Evolutionary conservation across 1,140 invertebrate species (phyloP).

Genomic region (Aporrectodea caliginosa): DNA sequence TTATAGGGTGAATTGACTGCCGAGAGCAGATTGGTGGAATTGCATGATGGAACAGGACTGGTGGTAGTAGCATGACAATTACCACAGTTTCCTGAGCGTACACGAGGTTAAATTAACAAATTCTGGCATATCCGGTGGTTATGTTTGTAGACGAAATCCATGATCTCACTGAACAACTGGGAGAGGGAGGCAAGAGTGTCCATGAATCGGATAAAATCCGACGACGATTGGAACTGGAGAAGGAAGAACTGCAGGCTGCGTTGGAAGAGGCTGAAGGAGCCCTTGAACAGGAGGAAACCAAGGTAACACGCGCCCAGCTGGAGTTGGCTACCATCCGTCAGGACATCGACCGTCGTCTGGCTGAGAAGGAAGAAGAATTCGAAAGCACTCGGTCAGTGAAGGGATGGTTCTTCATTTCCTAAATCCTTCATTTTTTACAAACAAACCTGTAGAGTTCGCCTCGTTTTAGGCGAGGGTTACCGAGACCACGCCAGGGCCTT

Average conservation of each 20-base stretch:
- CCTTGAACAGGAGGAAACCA: slow-evolving; percentile 75
- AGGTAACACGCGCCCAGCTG: slow-evolving; percentile 84
- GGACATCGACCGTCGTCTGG: slow-evolving; percentile 96
- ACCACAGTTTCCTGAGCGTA: no score
- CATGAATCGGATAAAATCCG: slow-evolving; percentile 98
- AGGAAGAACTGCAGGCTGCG: slow-evolving; percentile 97
- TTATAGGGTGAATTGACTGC: no score
- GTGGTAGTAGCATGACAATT: no score
- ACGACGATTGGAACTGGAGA: slow-evolving; percentile 96
- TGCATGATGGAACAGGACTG: no score
- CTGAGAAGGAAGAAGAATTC: slow-evolving; percentile 99
- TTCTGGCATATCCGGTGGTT: no score
- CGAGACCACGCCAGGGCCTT: no score
- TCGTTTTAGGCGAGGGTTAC: no score
- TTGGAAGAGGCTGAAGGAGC: slow-evolving; percentile 98
- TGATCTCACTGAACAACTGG: slow-evolving; percentile 96
- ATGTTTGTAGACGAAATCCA: slow-evolving; percentile 84
- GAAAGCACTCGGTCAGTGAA: slow-evolving; percentile 85
- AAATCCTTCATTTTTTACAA: no score
- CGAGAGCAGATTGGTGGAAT: no score
- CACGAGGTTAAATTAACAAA: no score
- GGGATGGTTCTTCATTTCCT: no score
- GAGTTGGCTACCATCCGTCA: slow-evolving; percentile 95
- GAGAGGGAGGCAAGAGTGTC: slow-evolving; percentile 84
- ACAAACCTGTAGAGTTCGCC: background rate